A percentile compares a stretch with the other conserved stretches of the same genome.
Evolutionary conservation across 2,888 invertebrate species (phyloP).

Genomic region (Trachelus stipa): DNA sequence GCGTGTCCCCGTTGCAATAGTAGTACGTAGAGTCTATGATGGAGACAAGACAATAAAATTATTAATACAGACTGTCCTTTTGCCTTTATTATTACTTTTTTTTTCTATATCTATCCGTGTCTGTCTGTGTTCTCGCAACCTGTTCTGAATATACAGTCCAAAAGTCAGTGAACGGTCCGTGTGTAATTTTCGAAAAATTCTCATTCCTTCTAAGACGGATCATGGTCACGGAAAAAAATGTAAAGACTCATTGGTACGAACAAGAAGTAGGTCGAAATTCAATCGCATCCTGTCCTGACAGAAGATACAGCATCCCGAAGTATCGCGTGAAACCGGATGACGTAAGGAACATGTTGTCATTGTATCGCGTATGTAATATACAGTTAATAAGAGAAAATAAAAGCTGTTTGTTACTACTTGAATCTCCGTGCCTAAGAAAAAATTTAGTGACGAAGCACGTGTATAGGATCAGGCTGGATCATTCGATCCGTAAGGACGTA

Average conservation of each 20-base stretch:
- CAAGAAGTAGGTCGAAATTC: constrained; percentile 14
- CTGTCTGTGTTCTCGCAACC: background rate
- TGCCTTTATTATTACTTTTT: background rate
- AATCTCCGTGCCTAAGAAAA: constrained; percentile 10
- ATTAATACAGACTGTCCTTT: background rate
- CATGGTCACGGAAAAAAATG: background rate
- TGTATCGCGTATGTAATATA: constrained; percentile 36
- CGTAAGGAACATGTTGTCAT: background rate
- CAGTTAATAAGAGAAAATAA: constrained; percentile 20
- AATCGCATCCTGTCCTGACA: background rate
- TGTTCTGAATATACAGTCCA: background rate
- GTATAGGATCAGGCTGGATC: background rate
- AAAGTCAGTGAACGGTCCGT: background rate
- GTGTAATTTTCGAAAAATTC: background rate
- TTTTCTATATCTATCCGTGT: background rate
- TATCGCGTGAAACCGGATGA: background rate
- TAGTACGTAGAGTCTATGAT: constrained; percentile 74
- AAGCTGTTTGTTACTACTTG: constrained; percentile 35
- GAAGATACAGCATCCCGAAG: background rate
- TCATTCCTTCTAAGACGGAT: background rate
- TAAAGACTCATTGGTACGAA: background rate
- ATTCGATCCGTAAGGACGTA: background rate
- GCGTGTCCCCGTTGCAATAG: constrained; percentile 70
- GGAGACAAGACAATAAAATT: constrained; percentile 30
- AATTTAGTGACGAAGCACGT: background rate